phyloP scores from a whole-genome alignment of 1,140 invertebrate genomes.

The Hydropsyche tenuis region DNA sequence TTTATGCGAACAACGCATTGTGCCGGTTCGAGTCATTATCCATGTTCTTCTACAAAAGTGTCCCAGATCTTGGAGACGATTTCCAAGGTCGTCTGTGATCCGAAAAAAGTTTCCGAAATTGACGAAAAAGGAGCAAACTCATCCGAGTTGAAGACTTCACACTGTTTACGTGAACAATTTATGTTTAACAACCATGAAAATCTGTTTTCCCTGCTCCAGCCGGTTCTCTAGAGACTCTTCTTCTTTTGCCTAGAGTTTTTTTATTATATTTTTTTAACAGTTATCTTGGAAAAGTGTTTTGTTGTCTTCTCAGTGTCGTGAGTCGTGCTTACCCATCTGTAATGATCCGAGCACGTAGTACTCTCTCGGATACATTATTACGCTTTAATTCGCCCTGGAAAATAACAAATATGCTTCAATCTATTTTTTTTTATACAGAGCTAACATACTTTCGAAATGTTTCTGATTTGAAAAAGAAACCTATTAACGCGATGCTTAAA shows the following conservation, averaged over 20 bases:
- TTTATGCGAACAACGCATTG: too few species aligned
- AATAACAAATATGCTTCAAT: neutral
- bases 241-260: neutral
- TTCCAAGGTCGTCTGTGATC: too few species aligned
- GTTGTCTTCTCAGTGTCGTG: neutral
- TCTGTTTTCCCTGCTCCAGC: neutral
- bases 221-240: too few species aligned
- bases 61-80: too few species aligned
- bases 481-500: neutral
- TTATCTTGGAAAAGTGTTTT: constrained; percentile 27
- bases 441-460: too few species aligned
- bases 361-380: neutral
- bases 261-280: constrained; percentile 26
- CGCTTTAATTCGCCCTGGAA: constrained; percentile 2
- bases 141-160: neutral
- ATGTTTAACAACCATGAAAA: constrained; percentile 19
- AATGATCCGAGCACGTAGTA: neutral
- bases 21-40: too few species aligned
- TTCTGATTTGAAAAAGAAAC: neutral
- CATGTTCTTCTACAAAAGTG: too few species aligned
- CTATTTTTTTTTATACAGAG: too few species aligned
- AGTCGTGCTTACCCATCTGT: constrained; percentile 25
- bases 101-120: too few species aligned
- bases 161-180: constrained; percentile 29
- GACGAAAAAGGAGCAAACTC: too few species aligned